A percentile compares a stretch with the other conserved stretches of the same genome.
Evolutionary conservation across 2,113 vertebrate genomes (phyloP).

Genomic region (Ptilorrhoa leucosticta): DNA sequence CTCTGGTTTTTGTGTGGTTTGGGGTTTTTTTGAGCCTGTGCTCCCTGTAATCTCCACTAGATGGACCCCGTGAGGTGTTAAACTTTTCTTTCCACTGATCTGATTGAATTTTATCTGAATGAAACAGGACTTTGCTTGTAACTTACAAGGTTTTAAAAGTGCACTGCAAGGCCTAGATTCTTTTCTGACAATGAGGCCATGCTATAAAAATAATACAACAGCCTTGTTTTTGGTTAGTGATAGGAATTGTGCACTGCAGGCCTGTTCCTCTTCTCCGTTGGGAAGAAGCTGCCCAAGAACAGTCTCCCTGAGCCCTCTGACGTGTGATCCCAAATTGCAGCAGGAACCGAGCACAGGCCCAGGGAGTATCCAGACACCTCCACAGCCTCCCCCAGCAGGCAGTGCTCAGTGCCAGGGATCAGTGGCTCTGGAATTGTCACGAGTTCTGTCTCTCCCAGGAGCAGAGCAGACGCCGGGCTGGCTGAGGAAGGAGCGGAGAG

Average conservation of each 20-base stretch:
- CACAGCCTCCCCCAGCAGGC: not conserved
- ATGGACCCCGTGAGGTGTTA: slow-evolving; percentile 26
- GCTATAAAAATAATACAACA: not conserved
- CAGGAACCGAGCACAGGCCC: not conserved
- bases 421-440: not conserved
- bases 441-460: not conserved
- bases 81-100: not conserved
- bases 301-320: not conserved
- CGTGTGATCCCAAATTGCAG: not conserved
- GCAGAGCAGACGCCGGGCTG: not conserved
- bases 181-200: not conserved
- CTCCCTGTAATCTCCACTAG: slow-evolving; percentile 52
- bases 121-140: not conserved
- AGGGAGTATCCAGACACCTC: not conserved
- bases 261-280: fast-evolving
- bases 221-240: not conserved
- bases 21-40: not conserved
- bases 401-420: not conserved
- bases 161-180: not conserved
- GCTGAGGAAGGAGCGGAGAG: not conserved
- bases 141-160: not conserved
- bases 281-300: not conserved
- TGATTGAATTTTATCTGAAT: not conserved
- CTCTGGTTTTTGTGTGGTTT: not conserved
- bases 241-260: not conserved